phyloP scores from a whole-genome alignment of 92 coral and sea anemone species.

The Isaurus tuberculatus region DNA sequence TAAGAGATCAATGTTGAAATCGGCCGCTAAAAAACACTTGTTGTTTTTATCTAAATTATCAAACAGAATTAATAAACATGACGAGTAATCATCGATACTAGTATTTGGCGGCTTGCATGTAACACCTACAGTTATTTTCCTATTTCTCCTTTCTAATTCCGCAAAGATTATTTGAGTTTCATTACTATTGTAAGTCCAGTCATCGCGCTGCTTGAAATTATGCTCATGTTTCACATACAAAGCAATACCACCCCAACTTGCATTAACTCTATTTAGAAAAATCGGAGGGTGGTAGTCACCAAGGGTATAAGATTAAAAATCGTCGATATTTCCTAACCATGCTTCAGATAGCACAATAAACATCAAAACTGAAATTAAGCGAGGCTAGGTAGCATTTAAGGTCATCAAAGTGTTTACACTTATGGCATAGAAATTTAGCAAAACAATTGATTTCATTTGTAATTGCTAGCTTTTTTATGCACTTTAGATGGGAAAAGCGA shows the following conservation, averaged over 20 bases:
- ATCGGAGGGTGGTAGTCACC: too few species aligned
- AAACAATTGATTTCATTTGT: conserved; percentile 17
- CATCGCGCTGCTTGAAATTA: conserved; percentile 8
- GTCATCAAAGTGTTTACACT: conserved; percentile 1
- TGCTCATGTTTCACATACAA: background rate
- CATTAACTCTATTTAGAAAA: conserved; percentile 11
- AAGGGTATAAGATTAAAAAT: conserved; percentile 1
- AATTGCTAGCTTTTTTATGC: background rate
- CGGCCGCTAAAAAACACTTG: too few species aligned
- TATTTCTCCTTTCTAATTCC: conserved; percentile 13
- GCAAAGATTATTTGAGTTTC: conserved; percentile 18
- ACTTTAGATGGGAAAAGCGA: conserved; percentile 23
- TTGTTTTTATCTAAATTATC: too few species aligned
- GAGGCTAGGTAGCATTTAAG: conserved; percentile 12
- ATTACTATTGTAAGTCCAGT: conserved; percentile 9
- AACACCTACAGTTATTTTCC: background rate
- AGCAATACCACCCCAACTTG: conserved; percentile 22
- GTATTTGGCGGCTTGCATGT: too few species aligned
- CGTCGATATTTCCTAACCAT: conserved; percentile 8
- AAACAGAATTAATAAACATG: too few species aligned
- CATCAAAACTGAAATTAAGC: conserved; percentile 13
- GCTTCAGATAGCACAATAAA: conserved; percentile 14
- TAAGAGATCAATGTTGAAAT: too few species aligned
- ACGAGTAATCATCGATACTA: too few species aligned
- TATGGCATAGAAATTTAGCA: background rate